Base-by-base conservation (phyloP, 2,888 invertebrate genomes). In the Pteria penguin region DNA sequence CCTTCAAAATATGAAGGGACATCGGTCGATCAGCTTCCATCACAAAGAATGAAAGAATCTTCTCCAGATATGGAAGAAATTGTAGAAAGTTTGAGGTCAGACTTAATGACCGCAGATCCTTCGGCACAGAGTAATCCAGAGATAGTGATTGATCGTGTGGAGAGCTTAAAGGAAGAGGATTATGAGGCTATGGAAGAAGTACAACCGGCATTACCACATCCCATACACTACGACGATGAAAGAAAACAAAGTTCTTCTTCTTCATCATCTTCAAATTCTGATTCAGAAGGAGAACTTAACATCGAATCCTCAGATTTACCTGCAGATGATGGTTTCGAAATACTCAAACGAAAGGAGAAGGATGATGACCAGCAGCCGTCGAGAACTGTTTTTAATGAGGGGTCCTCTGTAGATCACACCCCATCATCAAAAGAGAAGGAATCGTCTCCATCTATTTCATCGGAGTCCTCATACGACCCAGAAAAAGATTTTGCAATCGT, bases 181-280 rank as follows among this genome's bases (percentile, higher is more conserved):
- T 45, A 14, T 45, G 8, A 8, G 45, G 36, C 24, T 1, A 63
- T 18, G 63, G 63, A 63, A 63, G 36, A 32, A 11, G 11, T 36
- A 33, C 63, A 32, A 22, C 62, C 45, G 18, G 18, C 8, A 45
- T 45, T 45, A 45, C 45, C 52, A 5, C 55, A 66, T 24, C 11
- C n/a, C 2, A 5, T 57, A 22, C 27, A 22, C 5, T 45, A 67
- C 11, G 27, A n/a, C 0, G 54, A 33, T 22, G 33, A 55, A 18
- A 61, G 61, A 52, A 26, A 61, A 22, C 36, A 60, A 29, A 73
- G 58, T 27, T 77, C 75, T 14, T 72, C 68, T 52, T 72, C 76
- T 62, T 75, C 63, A 3, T 84, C 86, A 52, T 86, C 83, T 75
- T 84, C 83, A 14, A 83, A 54, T n/a, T 72, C 72, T 14, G 75